Base-by-base conservation (phyloP, 2,797 vertebrate species). In the Acomys russatus region DNA sequence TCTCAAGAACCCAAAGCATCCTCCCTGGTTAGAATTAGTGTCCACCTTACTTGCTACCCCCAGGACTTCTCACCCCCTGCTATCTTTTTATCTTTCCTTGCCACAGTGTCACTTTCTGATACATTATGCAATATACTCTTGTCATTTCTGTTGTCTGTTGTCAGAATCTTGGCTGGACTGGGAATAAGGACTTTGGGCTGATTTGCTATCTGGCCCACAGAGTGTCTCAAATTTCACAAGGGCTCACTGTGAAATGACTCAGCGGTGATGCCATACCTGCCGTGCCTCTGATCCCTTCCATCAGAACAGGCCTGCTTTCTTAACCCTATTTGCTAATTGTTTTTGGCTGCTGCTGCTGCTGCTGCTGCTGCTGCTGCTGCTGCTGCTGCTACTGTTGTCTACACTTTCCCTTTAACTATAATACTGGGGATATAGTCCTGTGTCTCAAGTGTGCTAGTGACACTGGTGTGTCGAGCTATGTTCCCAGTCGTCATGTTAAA, bases 11-110 rank as follows among this genome's bases (percentile, higher is more conserved):
- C 80, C 25, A 2, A 25, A 0, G 30, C 23, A 14, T 4, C 30
- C 56, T 22, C 12, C 28, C 35, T n/a, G 0, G 23, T 38, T 54
- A 22, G 51, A 61, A 25, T 0, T 4, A 4, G 17, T 8, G 1
- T 3, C 3, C 20, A 2, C 14, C 20, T 10, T 1, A 0, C 17
- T 22, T 1, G 0, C 11, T 12, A 0, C 33, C 4, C 79, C 11
- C 0, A 30, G 20, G 14, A 2, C 0, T 11, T 11, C 20, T 9
- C 4, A 2, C 9, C 9, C 61, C 7, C 44, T 44, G 35, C 1
- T 12, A n/a, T 10, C 1, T 30, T 15, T 4, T 20, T 7, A 20
- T n/a, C 38, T 25, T 12, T 4, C 25, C 11, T 76, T 3, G 7
- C 25, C 25, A 20, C 0, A 10, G 0, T 1, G 0, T 23, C 14